Conservation (phyloP, 2,113 vertebrate genomes). For the Bungarus multicinctus region DNA sequence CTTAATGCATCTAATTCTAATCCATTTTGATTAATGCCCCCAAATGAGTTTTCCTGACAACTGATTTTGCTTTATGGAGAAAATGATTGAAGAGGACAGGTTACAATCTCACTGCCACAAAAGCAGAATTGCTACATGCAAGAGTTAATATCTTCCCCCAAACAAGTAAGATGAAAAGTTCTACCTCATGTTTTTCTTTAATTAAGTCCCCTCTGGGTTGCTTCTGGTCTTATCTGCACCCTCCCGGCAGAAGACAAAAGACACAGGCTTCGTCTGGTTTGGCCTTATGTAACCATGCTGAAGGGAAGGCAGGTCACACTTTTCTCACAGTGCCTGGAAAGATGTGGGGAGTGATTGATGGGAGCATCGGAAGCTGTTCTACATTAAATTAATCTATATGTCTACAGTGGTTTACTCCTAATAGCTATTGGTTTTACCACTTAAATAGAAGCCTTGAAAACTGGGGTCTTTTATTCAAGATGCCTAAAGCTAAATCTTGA, state of each 20-base stretch:
- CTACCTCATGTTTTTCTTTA: constrained; percentile 58
- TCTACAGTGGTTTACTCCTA: not conserved
- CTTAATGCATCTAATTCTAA: constrained; percentile 44
- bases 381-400: not conserved
- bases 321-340: constrained; percentile 52
- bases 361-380: not conserved
- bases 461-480: not conserved
- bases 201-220: constrained; percentile 59
- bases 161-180: constrained; percentile 39
- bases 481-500: not conserved
- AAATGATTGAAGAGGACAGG: constrained; percentile 43
- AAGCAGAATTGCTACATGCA: constrained; percentile 25
- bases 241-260: constrained; percentile 48
- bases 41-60: constrained; percentile 57
- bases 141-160: constrained; percentile 34
- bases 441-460: not conserved
- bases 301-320: constrained; percentile 28
- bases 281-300: constrained; percentile 19
- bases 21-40: constrained; percentile 57
- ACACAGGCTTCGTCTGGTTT: constrained; percentile 12
- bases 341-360: not conserved
- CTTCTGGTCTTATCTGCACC: constrained; percentile 39
- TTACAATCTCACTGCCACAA: constrained; percentile 42
- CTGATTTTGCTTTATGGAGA: constrained; percentile 29
- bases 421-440: not conserved